Base-by-base conservation (phyloP, 2,888 invertebrate genomes). In the Melanostoma scalare region DNA sequence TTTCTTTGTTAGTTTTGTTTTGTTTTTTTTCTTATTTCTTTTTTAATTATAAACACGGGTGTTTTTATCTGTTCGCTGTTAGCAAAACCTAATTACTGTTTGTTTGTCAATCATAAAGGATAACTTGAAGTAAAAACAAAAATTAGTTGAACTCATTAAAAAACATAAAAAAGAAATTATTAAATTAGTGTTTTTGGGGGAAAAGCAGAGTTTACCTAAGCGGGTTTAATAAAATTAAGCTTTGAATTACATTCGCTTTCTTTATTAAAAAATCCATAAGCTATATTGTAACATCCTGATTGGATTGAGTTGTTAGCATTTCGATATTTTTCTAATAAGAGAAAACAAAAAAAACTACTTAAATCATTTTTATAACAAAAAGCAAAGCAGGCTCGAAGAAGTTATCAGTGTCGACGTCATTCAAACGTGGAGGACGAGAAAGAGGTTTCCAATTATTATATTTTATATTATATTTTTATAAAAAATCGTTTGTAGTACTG, bases 81-180 rank as follows among this genome's bases (percentile, higher is more conserved):
- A 48, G 36, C 38, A 6, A 46, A 60, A 30, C 48, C 36, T 48
- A 69, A 36, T 48, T 40, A 33, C 8, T 67, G 8, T 58, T 58
- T 60, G n/a, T 33, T 4, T 38, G 36, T 46, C 20, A 52, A 67
- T 9, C 61, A 68, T 36, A 20, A 68, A 52, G 40, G 40, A 40
- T 50, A 38, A 63, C 30, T 9, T 65, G 8, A 35, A 44, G 48
- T 30, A 6, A 38, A n/a, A 63, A 44, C n/a, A 74, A 69, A 82
- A 78, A 74, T 79, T 79, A 84, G 74, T 84, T 84, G 82, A 84
- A 84, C 82, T 79, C 82, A 84, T 84, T 84, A 71, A 56, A 56
- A 52, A 65, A 52, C 6, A 68, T 58, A 69, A 20, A n/a, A 71
- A 40, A 52, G 20, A 48, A 75, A 50, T 46, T 58, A 38, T 52